phyloP scores from a whole-genome alignment of 2,113 vertebrate species.

The Onychorhynchus coronatus region DNA sequence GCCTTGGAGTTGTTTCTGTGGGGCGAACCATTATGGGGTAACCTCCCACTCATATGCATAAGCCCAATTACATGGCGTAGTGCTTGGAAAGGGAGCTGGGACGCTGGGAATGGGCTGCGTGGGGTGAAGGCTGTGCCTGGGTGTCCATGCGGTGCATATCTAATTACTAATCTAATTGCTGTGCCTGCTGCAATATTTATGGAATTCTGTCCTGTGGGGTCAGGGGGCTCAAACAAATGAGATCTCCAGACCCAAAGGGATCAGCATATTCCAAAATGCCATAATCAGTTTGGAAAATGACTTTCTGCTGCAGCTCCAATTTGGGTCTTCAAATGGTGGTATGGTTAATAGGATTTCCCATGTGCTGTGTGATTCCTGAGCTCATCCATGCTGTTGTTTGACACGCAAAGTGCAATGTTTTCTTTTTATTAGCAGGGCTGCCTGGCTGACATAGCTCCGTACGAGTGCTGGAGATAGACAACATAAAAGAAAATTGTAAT shows the following conservation, averaged over 20 bases:
- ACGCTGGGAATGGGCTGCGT: background rate
- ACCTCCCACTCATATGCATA: background rate
- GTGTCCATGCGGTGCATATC: rapidly evolving
- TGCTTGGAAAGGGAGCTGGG: background rate
- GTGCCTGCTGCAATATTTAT: background rate
- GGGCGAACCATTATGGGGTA: background rate
- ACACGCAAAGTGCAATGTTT: background rate
- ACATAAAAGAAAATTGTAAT: slow-evolving; percentile 53
- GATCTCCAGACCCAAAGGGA: background rate
- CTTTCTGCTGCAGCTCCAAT: background rate
- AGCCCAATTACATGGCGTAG: rapidly evolving
- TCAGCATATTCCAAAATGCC: background rate
- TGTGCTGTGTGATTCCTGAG: slow-evolving; percentile 4
- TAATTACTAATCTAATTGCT: background rate
- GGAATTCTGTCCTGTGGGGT: background rate
- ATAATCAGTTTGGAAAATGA: background rate
- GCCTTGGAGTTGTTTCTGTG: background rate
- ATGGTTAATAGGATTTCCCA: background rate
- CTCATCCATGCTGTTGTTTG: background rate
- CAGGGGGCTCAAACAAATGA: background rate
- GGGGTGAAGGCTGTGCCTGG: too few species aligned
- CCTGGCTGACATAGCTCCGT: background rate
- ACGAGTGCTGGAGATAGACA: background rate
- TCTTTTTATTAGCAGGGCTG: slow-evolving; percentile 13
- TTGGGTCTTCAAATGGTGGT: background rate